Base-by-base conservation (phyloP, 1,140 invertebrate genomes). In the Xylocopa sonorina region DNA sequence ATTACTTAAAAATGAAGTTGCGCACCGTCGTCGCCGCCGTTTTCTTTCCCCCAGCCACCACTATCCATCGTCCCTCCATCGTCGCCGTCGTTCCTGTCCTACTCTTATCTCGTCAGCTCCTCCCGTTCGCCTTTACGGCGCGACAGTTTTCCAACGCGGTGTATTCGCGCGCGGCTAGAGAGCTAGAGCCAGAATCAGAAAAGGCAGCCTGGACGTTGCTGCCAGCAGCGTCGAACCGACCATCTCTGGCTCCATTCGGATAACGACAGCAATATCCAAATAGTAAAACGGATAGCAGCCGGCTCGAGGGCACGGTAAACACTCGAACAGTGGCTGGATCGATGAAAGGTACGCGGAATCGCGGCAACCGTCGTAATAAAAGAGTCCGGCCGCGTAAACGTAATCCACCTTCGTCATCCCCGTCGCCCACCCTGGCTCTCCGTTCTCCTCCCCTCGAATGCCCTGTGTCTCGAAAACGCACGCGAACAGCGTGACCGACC, bases 1-100 rank as follows among this genome's bases (percentile, higher is more conserved):
- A 88, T 89, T 88, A 89, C 87, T 89, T 87, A 88, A 88, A 80
- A 81, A 87, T 63, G 81, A 83, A 82, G 78, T 83, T 75, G 73
- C 53, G 68, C 63, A 62, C 67, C 75, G 62, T 71, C 75, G 43
- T 78, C 75, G 46, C 46, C 66, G 53, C 55, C 75, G 66, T 80
- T 58, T 27, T 67, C 55, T 77, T 81, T 66, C 75, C 24, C 57
- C 18, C 62, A n/a, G n/a, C n/a, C n/a, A n/a, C n/a, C n/a, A n/a
- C n/a, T n/a, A n/a, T n/a, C 51, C 38, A 7, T 24, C 27, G 24
- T 24, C 16, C 21, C 55, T n/a, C 55, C 43, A 18, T 53, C 53
- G 32, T 74, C 41, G 27, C 43, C 34, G 27, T 32, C 34, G 18
- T 55, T 71, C 41, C 64, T 27, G 27, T 29, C 38, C n/a, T 10